These are phyloP conservation scores for Lonchura striata DNA, from an alignment of 2,113 vertebrate species.

Conservation along the genomic window DNA sequence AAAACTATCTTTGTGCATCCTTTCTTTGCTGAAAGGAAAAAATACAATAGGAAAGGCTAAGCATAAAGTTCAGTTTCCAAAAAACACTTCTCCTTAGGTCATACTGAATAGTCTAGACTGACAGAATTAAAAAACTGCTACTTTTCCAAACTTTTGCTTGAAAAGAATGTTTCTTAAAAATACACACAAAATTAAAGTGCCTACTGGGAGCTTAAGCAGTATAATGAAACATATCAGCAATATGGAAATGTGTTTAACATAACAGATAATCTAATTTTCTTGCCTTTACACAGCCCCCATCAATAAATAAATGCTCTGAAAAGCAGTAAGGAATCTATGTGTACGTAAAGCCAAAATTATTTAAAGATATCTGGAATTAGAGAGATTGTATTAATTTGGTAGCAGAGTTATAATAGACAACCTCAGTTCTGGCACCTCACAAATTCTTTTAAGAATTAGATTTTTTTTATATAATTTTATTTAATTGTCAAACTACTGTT, in stretches of 20 bases:
- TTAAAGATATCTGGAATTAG: neutral
- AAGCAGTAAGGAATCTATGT: neutral
- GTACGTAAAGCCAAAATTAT: neutral
- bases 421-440: neutral
- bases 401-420: neutral
- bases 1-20: neutral
- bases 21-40: neutral
- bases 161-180: neutral
- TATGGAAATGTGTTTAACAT: neutral
- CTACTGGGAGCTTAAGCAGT: neutral
- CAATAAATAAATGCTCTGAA: neutral
- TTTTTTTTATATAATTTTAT: neutral
- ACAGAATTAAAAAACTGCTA: neutral
- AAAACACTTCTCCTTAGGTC: neutral
- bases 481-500: neutral
- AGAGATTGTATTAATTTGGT: neutral
- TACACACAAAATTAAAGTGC: neutral
- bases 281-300: neutral
- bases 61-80: neutral
- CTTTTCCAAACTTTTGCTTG: neutral
- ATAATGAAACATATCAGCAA: neutral
- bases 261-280: neutral
- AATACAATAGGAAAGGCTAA: neutral
- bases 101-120: neutral
- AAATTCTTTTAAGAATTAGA: neutral